Evolutionary conservation across 2,113 vertebrate species (phyloP).

Genomic region (Myrmecobius fasciatus): DNA sequence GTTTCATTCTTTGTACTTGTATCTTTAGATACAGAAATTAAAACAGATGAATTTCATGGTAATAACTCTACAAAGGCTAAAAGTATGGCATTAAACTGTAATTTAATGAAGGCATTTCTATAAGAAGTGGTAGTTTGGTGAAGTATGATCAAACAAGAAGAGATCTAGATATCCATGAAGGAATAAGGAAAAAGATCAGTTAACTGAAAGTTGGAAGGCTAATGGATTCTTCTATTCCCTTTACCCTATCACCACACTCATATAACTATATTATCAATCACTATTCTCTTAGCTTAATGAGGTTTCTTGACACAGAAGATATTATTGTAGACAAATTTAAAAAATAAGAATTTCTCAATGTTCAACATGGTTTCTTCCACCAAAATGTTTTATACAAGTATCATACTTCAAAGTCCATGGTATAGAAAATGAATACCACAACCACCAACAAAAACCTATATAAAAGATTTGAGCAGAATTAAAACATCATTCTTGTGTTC

Average conservation of each 20-base stretch:
- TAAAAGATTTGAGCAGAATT: slow-evolving; percentile 26
- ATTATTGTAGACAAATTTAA: too few relatives aligned
- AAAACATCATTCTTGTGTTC: neutral
- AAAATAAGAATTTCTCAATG: neutral
- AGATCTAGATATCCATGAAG: neutral
- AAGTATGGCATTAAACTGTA: neutral
- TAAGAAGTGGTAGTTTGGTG: neutral
- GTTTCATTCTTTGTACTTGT: neutral
- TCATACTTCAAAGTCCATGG: slow-evolving; percentile 32
- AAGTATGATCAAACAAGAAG: neutral
- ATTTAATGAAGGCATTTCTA: neutral
- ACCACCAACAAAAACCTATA: neutral
- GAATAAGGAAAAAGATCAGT: neutral
- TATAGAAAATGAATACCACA: neutral
- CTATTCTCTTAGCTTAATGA: neutral
- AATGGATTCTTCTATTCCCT: neutral
- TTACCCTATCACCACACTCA: neutral
- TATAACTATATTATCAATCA: neutral
- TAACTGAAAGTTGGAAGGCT: neutral
- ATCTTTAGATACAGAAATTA: neutral
- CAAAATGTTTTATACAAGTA: neutral
- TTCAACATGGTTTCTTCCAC: neutral
- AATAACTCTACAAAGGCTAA: neutral
- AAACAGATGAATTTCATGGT: neutral
- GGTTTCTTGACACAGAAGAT: neutral